These are phyloP conservation scores for Drosophila anomelani DNA, from an alignment of 2,888 invertebrate species.

Conservation along the genomic window DNA sequence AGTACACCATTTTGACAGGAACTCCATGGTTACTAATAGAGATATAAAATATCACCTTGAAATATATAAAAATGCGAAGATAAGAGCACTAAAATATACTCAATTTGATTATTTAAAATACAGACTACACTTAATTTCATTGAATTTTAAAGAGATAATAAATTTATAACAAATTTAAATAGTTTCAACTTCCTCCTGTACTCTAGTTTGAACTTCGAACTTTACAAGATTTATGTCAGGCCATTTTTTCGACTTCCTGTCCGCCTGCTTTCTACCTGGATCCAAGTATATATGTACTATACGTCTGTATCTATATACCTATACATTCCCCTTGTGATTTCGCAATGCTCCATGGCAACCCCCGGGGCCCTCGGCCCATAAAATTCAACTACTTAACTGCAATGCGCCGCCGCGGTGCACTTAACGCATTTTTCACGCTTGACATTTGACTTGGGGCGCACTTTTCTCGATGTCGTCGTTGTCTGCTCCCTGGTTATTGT, in stretches of 20 bases:
- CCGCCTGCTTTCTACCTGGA: conserved; percentile 18
- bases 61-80: not conserved
- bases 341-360: conserved; percentile 47
- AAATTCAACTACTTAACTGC: conserved; percentile 74
- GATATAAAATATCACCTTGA: not conserved
- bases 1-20: not conserved
- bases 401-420: conserved; percentile 76
- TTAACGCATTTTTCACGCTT: conserved; percentile 84
- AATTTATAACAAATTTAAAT: not conserved
- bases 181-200: not conserved
- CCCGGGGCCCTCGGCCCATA: conserved; percentile 49
- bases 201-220: conserved; percentile 15
- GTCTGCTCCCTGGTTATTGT: conserved; percentile 34
- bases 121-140: too few species aligned
- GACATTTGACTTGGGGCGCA: conserved; percentile 83
- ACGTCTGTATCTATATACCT: not conserved
- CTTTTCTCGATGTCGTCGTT: conserved; percentile 68
- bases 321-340: conserved; percentile 47
- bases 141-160: not conserved
- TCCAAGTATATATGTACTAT: not conserved
- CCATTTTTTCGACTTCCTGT: conserved; percentile 32
- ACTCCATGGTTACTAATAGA: not conserved
- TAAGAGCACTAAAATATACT: not conserved
- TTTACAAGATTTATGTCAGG: conserved; percentile 19
- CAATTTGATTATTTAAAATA: not conserved